Evolutionary conservation across 2,113 vertebrate species (phyloP).

Genomic region (Anarhynchus alexandrinus): DNA sequence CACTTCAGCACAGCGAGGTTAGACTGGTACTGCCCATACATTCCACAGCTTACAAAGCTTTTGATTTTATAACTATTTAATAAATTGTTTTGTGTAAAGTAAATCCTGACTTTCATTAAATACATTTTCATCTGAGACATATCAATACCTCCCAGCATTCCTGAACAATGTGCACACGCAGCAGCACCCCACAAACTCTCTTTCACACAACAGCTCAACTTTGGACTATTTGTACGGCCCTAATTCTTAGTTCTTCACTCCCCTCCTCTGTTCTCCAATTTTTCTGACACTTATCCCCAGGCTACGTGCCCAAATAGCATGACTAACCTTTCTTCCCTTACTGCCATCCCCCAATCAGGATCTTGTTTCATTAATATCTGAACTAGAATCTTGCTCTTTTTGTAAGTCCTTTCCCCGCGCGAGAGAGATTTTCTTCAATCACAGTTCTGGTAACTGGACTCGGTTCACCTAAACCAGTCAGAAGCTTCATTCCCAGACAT

Average conservation of each 20-base stretch:
- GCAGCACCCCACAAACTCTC: not conserved
- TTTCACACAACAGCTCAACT: not conserved
- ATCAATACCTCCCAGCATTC: not conserved
- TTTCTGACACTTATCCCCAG: not conserved
- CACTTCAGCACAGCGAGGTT: not conserved
- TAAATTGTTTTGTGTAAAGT: not conserved
- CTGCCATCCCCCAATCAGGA: not conserved
- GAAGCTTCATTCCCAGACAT: not conserved
- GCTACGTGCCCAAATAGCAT: not conserved
- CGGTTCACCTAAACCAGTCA: not conserved
- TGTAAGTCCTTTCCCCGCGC: not conserved
- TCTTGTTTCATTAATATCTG: not conserved
- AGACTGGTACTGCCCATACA: not conserved
- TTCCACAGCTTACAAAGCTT: not conserved
- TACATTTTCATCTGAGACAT: not conserved
- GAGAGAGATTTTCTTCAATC: not conserved
- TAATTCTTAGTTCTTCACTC: not conserved
- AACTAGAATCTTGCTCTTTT: not conserved
- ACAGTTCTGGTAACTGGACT: not conserved
- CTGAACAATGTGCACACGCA: not conserved
- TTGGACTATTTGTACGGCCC: fast-evolving
- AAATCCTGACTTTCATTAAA: not conserved
- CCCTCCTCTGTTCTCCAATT: not conserved
- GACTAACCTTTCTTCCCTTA: not conserved
- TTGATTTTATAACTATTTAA: not conserved